Conservation (phyloP, 2,888 invertebrate species). For the Caenorhabditis japonica region DNA sequence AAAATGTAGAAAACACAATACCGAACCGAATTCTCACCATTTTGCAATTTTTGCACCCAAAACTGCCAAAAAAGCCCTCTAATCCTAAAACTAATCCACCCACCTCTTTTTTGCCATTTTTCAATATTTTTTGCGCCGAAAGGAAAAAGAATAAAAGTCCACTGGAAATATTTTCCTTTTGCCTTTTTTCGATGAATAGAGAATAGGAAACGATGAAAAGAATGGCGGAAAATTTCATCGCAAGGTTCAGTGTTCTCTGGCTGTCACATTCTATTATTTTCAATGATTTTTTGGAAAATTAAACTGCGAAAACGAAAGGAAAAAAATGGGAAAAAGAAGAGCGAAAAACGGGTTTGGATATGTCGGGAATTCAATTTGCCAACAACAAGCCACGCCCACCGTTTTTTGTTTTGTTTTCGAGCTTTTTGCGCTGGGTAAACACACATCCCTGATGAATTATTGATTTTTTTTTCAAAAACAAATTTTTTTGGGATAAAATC, state of each 20-base stretch:
- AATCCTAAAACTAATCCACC: constrained; percentile 14
- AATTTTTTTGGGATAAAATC: too few relatives aligned
- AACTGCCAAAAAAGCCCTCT: too few relatives aligned
- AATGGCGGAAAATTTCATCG: not conserved
- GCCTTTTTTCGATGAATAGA: not conserved
- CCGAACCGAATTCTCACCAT: too few relatives aligned
- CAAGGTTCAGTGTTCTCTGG: too few relatives aligned
- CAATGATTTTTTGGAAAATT: too few relatives aligned
- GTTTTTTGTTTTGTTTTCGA: constrained; percentile 16
- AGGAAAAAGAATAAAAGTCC: too few relatives aligned
- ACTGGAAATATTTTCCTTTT: not conserved
- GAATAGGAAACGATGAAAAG: not conserved
- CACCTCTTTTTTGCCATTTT: constrained; percentile 3
- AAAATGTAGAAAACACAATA: too few relatives aligned
- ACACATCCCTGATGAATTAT: too few relatives aligned
- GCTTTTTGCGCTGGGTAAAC: not conserved
- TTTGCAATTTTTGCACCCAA: too few relatives aligned
- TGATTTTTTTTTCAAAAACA: too few relatives aligned
- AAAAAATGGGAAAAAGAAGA: not conserved
- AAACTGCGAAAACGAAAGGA: not conserved
- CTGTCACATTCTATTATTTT: too few relatives aligned
- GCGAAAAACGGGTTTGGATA: not conserved
- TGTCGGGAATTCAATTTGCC: constrained; percentile 12
- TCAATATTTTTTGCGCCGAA: not conserved
- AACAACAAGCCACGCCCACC: not conserved